Percentiles rank a stretch among this genome's conserved stretches.
phyloP scores from a whole-genome alignment of 1,140 invertebrate species.

The Holotrichia oblita region DNA sequence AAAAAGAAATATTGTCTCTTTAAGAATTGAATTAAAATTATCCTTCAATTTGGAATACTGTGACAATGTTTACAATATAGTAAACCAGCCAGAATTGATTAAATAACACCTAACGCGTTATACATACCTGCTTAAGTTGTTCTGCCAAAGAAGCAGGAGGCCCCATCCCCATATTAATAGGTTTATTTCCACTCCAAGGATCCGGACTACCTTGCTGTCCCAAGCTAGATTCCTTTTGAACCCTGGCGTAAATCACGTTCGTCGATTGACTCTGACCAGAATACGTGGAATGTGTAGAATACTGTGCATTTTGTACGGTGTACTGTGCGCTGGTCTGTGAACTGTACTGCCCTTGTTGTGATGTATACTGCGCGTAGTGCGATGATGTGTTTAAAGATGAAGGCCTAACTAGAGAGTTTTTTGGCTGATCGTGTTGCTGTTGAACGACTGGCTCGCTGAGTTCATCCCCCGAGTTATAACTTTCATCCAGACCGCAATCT shows the following conservation, averaged over 20 bases:
- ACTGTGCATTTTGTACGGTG: slow-evolving; percentile 51
- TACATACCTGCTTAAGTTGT: slow-evolving; percentile 79
- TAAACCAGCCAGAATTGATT: too few relatives aligned
- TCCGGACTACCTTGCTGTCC: slow-evolving; percentile 54
- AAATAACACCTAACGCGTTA: too few relatives aligned
- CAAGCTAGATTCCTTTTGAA: slow-evolving; percentile 56
- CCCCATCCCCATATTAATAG: slow-evolving; percentile 60
- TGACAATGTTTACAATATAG: too few relatives aligned
- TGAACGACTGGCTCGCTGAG: slow-evolving; percentile 65
- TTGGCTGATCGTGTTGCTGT: slow-evolving; percentile 40
- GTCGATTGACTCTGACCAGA: slow-evolving; percentile 42
- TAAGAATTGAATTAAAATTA: too few relatives aligned
- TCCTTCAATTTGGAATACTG: too few relatives aligned
- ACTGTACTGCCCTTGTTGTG: slow-evolving; percentile 49
- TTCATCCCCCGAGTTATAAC: slow-evolving; percentile 75
- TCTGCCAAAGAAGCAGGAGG: slow-evolving; percentile 80
- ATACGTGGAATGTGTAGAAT: slow-evolving; percentile 41
- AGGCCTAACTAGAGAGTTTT: slow-evolving; percentile 40
- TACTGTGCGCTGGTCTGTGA: slow-evolving; percentile 52
- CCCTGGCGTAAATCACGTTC: slow-evolving; percentile 58
- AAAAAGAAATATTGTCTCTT: not conserved
- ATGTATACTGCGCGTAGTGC: slow-evolving; percentile 47
- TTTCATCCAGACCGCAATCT: slow-evolving; percentile 76
- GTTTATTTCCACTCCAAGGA: slow-evolving; percentile 54
- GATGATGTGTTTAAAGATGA: slow-evolving; percentile 36